phyloP scores from a whole-genome alignment of 2,113 vertebrate genomes.

The Hyperoodon ampullatus region DNA sequence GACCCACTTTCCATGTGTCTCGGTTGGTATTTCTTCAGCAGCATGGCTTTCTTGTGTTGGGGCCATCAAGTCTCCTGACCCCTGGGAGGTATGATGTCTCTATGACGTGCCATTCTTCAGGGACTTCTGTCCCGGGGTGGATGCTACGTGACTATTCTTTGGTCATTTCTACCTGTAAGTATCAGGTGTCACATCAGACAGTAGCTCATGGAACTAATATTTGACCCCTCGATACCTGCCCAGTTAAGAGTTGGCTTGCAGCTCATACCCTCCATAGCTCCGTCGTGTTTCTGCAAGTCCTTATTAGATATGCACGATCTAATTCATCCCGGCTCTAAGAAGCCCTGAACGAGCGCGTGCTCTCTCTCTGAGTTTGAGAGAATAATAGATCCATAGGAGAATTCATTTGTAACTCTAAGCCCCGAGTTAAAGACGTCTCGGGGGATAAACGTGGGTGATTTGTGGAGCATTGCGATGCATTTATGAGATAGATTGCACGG shows the following conservation, averaged over 20 bases:
- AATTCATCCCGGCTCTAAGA: not conserved
- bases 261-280: fast-evolving
- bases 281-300: not conserved
- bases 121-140: not conserved
- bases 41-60: not conserved
- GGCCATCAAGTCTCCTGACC: fast-evolving
- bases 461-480: not conserved
- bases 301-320: not conserved
- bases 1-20: not conserved
- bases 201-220: not conserved
- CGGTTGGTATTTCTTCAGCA: fast-evolving
- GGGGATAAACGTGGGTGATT: conserved; percentile 44
- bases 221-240: not conserved
- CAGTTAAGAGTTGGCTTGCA: not conserved
- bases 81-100: fast-evolving
- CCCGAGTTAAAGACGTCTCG: not conserved
- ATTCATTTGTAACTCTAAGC: conserved; percentile 62
- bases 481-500: not conserved
- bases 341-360: not conserved
- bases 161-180: not conserved
- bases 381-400: conserved; percentile 60
- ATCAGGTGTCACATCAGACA: not conserved
- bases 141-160: not conserved
- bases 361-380: conserved; percentile 5
- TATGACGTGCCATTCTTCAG: not conserved